Evolutionary conservation across 2,797 vertebrate genomes (phyloP).

Genomic region (Sebastes hubbsi): DNA sequence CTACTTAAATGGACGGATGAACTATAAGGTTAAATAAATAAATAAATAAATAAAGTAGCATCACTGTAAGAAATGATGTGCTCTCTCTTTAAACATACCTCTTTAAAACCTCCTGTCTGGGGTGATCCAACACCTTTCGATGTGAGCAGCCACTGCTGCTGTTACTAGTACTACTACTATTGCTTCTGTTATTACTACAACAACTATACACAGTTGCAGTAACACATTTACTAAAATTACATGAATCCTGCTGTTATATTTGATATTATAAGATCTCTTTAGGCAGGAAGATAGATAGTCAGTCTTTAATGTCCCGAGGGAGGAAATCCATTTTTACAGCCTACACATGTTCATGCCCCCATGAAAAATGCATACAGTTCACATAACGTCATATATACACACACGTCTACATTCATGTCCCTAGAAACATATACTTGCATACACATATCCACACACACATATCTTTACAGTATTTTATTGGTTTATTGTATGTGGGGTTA

Average conservation of each 20-base stretch:
- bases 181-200: neutral
- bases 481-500: neutral
- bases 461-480: neutral
- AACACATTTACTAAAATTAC: neutral
- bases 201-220: neutral
- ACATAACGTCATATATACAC: neutral
- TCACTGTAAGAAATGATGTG: neutral
- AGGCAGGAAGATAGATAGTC: neutral
- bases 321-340: neutral
- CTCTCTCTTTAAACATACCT: constrained; percentile 34
- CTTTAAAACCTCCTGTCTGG: constrained; percentile 47
- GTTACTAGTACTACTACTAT: constrained; percentile 21
- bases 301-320: neutral
- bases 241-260: neutral
- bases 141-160: constrained; percentile 41
- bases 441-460: neutral
- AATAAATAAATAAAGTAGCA: neutral
- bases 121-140: constrained; percentile 53
- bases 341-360: neutral
- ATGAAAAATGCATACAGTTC: neutral
- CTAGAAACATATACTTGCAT: neutral
- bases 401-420: neutral
- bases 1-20: neutral
- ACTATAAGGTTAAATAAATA: neutral
- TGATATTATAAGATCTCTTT: neutral